phyloP scores from a whole-genome alignment of 2,797 vertebrate species.

The Sardinella longiceps region DNA sequence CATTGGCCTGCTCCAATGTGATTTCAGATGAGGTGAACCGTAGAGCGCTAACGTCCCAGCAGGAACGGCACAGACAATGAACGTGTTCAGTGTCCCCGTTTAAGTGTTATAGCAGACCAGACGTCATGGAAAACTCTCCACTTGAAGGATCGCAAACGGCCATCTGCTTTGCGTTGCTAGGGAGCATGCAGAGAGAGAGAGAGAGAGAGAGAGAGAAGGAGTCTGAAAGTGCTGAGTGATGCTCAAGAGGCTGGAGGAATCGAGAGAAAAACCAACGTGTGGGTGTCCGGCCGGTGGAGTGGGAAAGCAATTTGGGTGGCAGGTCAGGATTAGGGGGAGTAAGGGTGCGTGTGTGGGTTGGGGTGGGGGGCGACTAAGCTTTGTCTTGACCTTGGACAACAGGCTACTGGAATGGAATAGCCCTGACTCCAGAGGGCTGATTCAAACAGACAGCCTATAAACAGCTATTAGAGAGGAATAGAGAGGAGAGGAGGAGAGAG shows the following conservation, averaged over 20 bases:
- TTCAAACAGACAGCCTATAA: background rate
- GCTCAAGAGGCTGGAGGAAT: constrained; percentile 50
- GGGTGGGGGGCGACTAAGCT: background rate
- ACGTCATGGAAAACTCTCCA: constrained; percentile 37
- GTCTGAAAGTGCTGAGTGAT: constrained; percentile 18
- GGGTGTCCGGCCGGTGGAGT: background rate
- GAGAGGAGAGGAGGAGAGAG: background rate
- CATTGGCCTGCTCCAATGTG: background rate
- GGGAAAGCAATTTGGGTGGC: background rate
- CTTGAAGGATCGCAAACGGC: background rate
- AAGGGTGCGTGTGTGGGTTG: constrained; percentile 3
- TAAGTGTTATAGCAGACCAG: constrained; percentile 33
- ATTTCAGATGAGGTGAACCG: constrained; percentile 13
- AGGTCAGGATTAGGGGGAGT: constrained; percentile 16
- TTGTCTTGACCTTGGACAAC: background rate
- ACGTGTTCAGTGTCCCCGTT: constrained; percentile 36
- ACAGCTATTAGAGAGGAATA: background rate
- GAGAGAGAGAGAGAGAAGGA: constrained; percentile 20
- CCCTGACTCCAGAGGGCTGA: background rate
- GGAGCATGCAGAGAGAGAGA: background rate
- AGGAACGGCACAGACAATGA: constrained; percentile 25
- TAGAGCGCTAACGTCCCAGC: background rate
- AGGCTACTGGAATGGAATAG: background rate
- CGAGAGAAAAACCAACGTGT: background rate
- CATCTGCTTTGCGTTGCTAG: background rate